Percentiles rank a stretch among this genome's conserved stretches.
These are phyloP conservation scores for Gallinago stenura DNA, from an alignment of 2,797 vertebrate species.

Conservation along the genomic window DNA sequence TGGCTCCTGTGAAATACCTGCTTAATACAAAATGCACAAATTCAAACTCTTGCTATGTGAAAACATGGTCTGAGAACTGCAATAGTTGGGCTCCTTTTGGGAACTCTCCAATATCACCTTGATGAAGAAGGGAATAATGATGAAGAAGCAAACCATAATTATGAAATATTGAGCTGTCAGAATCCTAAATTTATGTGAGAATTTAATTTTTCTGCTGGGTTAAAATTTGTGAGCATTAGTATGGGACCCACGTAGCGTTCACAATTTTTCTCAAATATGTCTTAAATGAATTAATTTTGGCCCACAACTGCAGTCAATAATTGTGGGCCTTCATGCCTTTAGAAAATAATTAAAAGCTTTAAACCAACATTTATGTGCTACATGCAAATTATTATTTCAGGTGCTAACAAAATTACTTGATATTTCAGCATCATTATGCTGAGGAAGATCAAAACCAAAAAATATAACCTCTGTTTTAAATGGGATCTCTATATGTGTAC, in stretches of 20 bases:
- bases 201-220: neutral
- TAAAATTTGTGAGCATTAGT: neutral
- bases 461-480: neutral
- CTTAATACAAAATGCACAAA: neutral
- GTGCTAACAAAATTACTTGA: neutral
- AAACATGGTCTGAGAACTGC: neutral
- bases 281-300: neutral
- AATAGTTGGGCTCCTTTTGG: neutral
- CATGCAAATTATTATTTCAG: neutral
- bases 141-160: neutral
- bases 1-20: neutral
- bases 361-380: neutral
- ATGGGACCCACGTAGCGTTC: neutral
- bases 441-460: neutral
- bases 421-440: neutral
- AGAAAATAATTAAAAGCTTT: constrained; percentile 20
- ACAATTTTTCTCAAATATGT: neutral
- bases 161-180: neutral
- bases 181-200: neutral
- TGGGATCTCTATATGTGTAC: neutral
- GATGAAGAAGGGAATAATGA: neutral
- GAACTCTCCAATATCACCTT: neutral
- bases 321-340: neutral
- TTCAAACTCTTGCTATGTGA: neutral
- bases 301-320: neutral